Evolutionary conservation across 1,140 invertebrate species (phyloP).

Genomic region (Argopecten irradians): DNA sequence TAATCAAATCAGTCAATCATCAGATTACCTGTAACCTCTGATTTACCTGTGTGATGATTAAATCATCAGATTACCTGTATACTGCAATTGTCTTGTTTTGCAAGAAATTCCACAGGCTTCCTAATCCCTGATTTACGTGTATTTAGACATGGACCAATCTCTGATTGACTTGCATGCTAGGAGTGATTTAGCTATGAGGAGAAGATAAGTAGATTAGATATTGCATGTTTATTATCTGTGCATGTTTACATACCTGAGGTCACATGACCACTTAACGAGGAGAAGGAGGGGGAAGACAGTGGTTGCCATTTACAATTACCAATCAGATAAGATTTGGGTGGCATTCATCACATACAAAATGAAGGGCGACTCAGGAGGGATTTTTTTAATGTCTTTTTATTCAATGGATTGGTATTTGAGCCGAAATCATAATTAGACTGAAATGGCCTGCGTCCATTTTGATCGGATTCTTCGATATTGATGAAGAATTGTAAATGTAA

Average conservation of each 20-base stretch:
- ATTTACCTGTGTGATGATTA: no score
- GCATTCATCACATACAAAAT: not conserved
- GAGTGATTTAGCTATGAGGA: not conserved
- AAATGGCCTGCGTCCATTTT: constrained; percentile 15
- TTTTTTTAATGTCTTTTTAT: not conserved
- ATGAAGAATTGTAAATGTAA: not conserved
- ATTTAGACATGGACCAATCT: no score
- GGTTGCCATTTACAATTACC: not conserved
- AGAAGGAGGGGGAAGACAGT: not conserved
- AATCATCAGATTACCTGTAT: no score
- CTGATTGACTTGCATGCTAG: not conserved
- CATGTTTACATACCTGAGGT: not conserved
- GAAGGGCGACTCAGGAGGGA: not conserved
- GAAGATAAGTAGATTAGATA: not conserved
- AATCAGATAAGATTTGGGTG: not conserved
- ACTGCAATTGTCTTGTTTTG: no score
- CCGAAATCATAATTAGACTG: not conserved
- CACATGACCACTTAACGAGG: not conserved
- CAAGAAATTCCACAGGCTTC: no score
- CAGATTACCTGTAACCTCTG: no score
- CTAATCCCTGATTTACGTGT: no score
- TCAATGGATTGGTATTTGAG: not conserved
- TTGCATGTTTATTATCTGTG: not conserved
- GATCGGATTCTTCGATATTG: constrained; percentile 14
- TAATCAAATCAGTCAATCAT: no score